Conservation (phyloP, 2,888 invertebrate species). For the Portevinia maculata region DNA sequence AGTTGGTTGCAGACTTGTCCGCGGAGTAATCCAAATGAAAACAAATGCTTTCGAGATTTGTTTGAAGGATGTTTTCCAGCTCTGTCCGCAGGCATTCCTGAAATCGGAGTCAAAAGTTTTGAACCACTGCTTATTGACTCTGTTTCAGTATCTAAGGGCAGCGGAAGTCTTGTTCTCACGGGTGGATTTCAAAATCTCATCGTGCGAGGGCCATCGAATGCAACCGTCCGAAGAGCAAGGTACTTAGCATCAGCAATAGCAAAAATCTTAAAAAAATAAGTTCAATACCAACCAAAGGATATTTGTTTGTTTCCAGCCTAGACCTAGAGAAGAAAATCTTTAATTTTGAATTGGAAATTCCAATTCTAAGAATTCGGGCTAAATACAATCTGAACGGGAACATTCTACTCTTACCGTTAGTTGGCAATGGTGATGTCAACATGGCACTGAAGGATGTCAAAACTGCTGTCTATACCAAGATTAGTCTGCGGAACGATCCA, state of each 20-base stretch:
- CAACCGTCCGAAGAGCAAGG: slow-evolving; percentile 82
- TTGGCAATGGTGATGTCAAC: slow-evolving; percentile 84
- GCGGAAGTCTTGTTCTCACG: slow-evolving; percentile 84
- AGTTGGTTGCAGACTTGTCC: slow-evolving; percentile 84
- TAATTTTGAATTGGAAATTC: slow-evolving; percentile 85
- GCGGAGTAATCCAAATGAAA: slow-evolving; percentile 84
- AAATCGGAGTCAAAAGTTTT: slow-evolving; percentile 85
- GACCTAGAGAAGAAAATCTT: slow-evolving; percentile 83
- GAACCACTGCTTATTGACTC: slow-evolving; percentile 85
- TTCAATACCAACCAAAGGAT: not conserved
- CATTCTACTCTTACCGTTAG: slow-evolving; percentile 85
- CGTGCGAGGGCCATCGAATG: slow-evolving; percentile 85
- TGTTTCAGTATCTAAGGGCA: slow-evolving; percentile 84
- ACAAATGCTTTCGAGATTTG: slow-evolving; percentile 84
- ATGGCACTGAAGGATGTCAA: slow-evolving; percentile 84
- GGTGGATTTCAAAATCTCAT: slow-evolving; percentile 85
- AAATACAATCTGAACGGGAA: slow-evolving; percentile 85
- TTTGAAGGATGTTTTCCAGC: slow-evolving; percentile 85
- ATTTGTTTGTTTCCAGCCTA: slow-evolving; percentile 80
- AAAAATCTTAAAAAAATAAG: no score
- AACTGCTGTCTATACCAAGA: slow-evolving; percentile 84
- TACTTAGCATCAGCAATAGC: slow-evolving; percentile 69
- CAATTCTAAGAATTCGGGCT: slow-evolving; percentile 84
- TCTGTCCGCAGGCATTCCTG: slow-evolving; percentile 85
- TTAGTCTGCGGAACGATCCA: slow-evolving; percentile 83